Conservation (phyloP, 1,140 invertebrate species). For the Globodera rostochiensis region DNA sequence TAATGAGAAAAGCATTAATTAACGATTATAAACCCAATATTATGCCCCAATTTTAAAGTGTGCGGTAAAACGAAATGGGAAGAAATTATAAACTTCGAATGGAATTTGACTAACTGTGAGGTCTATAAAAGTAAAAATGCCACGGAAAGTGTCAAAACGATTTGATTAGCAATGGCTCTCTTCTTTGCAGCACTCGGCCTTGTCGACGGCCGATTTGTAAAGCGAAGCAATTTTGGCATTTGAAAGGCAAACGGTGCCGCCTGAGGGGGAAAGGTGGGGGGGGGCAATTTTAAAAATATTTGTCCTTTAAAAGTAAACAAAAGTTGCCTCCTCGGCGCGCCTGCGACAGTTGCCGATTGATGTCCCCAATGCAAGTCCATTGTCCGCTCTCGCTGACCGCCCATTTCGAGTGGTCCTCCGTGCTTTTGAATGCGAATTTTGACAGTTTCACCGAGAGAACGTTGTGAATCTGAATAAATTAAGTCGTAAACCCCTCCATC, state of each 20-base stretch:
- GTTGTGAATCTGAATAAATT: constrained; percentile 61
- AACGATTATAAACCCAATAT: too few species aligned
- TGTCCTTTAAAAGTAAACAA: neutral
- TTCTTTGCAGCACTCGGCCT: constrained; percentile 55
- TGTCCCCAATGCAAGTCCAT: constrained; percentile 87
- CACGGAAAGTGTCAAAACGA: neutral
- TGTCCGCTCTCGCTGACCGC: constrained; percentile 72
- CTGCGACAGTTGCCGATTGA: constrained; percentile 79
- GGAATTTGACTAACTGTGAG: too few species aligned
- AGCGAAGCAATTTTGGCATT: constrained; percentile 69
- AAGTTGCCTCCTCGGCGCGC: neutral
- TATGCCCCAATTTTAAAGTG: too few species aligned
- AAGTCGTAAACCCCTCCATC: neutral
- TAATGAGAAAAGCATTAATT: too few species aligned
- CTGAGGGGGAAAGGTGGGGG: constrained; percentile 78
- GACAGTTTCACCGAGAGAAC: constrained; percentile 51
- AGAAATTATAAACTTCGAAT: too few species aligned
- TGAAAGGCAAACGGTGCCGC: constrained; percentile 79
- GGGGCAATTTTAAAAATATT: constrained; percentile 29
- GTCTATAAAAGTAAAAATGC: neutral
- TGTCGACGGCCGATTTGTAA: constrained; percentile 66
- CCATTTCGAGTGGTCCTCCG: constrained; percentile 89
- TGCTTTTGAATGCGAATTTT: constrained; percentile 72
- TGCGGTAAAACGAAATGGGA: too few species aligned
- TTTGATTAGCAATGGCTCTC: constrained; percentile 9